These are phyloP conservation scores for Megaceryle alcyon DNA, from an alignment of 2,797 vertebrate genomes.

Conservation along the genomic window DNA sequence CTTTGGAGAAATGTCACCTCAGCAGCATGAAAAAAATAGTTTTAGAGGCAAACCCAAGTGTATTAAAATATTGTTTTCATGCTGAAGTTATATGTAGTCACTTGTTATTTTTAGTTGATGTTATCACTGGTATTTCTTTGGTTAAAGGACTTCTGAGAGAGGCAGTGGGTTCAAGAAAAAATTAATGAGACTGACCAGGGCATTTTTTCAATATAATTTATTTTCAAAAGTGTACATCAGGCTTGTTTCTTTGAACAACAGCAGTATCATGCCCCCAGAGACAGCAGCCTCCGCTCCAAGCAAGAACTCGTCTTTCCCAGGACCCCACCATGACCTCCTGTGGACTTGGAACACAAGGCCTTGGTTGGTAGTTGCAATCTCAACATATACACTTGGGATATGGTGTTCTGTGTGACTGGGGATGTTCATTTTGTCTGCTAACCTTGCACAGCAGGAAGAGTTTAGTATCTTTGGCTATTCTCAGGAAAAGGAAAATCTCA, in stretches of 20 bases:
- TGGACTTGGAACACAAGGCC: background rate
- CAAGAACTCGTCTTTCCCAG: background rate
- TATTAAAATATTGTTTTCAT: background rate
- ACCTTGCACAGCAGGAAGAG: background rate
- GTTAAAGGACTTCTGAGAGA: background rate
- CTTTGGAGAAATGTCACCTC: background rate
- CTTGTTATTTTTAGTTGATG: background rate
- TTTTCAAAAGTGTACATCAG: background rate
- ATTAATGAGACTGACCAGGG: background rate
- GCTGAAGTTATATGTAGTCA: background rate
- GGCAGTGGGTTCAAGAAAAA: background rate
- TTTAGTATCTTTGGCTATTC: background rate
- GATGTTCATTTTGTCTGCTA: background rate
- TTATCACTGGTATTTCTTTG: background rate
- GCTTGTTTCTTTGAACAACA: background rate
- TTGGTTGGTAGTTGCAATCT: background rate
- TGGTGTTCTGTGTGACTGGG: background rate
- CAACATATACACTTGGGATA: background rate
- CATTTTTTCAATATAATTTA: background rate
- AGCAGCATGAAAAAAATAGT: background rate
- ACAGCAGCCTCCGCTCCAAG: background rate
- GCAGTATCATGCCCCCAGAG: background rate
- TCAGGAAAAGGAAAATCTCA: background rate
- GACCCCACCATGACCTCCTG: background rate
- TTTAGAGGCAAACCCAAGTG: background rate